Evolutionary conservation across 2,113 vertebrate genomes (phyloP).

Genomic region (Recurvirostra avosetta): DNA sequence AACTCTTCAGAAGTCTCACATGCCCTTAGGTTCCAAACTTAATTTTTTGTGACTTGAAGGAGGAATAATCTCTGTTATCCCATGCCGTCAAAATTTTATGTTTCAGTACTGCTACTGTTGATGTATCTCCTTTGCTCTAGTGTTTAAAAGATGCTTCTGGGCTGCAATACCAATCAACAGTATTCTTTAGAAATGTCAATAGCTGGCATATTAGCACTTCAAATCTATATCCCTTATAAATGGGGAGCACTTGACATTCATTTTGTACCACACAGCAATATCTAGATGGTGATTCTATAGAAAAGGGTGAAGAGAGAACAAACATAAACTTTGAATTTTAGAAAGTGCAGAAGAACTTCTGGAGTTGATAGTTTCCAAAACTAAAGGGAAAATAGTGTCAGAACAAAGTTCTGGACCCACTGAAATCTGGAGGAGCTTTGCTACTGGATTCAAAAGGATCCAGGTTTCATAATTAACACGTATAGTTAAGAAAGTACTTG

Average conservation of each 20-base stretch:
- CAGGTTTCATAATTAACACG: not conserved
- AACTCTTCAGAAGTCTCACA: not conserved
- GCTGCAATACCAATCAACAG: not conserved
- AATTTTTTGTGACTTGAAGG: not conserved
- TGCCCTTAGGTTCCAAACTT: not conserved
- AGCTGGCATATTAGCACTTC: conserved; percentile 53
- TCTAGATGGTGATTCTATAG: not conserved
- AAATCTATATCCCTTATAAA: conserved; percentile 41
- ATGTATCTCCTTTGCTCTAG: conserved; percentile 15
- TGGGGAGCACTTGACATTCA: conserved; percentile 54
- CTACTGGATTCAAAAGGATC: not conserved
- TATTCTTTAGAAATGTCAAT: conserved; percentile 68
- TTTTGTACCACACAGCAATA: conserved; percentile 33
- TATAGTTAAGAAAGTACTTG: not conserved
- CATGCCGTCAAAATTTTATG: not conserved
- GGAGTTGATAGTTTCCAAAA: not conserved
- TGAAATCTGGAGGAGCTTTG: not conserved
- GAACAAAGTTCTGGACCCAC: not conserved
- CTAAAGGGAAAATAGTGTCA: not conserved
- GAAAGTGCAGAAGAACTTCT: not conserved
- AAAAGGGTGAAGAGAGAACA: not conserved
- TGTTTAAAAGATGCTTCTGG: conserved; percentile 23
- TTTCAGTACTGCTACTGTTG: conserved; percentile 13
- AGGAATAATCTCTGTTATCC: conserved; percentile 10
- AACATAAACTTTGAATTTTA: not conserved